phyloP scores from a whole-genome alignment of 1,140 invertebrate species.

The Zaprionus capensis region DNA sequence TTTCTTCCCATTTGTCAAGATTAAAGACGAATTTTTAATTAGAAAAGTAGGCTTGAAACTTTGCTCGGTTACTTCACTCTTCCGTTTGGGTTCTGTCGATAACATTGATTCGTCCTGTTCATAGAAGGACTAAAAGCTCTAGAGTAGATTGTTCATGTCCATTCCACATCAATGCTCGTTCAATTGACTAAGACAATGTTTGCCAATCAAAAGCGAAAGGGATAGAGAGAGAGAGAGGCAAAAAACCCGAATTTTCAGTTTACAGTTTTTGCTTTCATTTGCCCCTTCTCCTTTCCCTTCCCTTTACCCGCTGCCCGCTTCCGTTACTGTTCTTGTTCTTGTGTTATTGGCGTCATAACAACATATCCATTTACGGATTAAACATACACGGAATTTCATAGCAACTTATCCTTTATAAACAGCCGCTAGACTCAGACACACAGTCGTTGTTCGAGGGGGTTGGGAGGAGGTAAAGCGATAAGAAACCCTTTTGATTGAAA shows the following conservation, averaged over 20 bases:
- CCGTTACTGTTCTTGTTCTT: background rate
- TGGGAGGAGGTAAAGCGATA: constrained; percentile 2
- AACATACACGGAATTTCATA: constrained; percentile 69
- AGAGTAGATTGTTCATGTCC: constrained; percentile 18
- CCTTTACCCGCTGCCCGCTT: background rate
- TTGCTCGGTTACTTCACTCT: constrained; percentile 2
- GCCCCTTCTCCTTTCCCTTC: too few species aligned
- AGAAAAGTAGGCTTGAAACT: constrained; percentile 17
- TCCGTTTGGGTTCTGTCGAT: constrained; percentile 1
- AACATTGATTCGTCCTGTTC: background rate
- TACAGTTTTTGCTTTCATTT: constrained; percentile 10
- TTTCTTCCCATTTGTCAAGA: background rate
- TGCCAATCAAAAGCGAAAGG: constrained; percentile 18
- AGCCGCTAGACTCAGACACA: constrained; percentile 58
- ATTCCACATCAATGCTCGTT: constrained; percentile 27
- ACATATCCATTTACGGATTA: constrained; percentile 80
- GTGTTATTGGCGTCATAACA: constrained; percentile 49
- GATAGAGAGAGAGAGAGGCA: background rate
- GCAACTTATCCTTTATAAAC: constrained; percentile 78
- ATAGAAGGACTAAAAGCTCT: background rate
- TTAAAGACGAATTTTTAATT: constrained; percentile 29
- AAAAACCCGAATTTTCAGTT: constrained; percentile 27
- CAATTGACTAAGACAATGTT: constrained; percentile 37
- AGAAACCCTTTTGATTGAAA: constrained; percentile 52
- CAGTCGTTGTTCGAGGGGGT: too few species aligned